These are phyloP conservation scores for Alviniconcha strummeri DNA, from an alignment of 2,888 invertebrate genomes.

Conservation along the genomic window DNA sequence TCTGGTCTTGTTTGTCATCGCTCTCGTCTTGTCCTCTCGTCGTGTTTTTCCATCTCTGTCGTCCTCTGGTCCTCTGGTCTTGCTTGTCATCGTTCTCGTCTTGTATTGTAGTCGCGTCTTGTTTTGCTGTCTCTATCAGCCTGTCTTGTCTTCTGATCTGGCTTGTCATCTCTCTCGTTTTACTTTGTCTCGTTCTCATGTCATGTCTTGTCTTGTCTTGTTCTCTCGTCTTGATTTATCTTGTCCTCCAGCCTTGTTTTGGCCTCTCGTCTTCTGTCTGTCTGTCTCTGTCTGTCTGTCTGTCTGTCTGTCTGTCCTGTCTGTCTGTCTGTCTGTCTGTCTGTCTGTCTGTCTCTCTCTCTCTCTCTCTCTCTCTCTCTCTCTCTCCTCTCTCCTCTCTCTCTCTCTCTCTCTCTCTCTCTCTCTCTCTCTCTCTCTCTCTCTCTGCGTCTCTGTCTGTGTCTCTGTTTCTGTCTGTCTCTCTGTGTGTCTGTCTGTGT, in stretches of 20 bases:
- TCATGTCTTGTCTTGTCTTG: no score
- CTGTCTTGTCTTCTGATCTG: no score
- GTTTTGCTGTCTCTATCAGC: background rate
- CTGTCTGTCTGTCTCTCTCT: background rate
- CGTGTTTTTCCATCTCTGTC: background rate
- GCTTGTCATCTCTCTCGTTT: no score
- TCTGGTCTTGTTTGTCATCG: no score
- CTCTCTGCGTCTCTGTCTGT: background rate
- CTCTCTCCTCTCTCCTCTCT: constrained; percentile 1
- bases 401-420: background rate
- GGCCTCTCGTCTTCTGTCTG: background rate
- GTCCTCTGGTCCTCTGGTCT: no score
- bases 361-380: background rate
- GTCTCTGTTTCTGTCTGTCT: background rate
- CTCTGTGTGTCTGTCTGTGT: background rate
- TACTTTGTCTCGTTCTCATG: no score
- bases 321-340: background rate
- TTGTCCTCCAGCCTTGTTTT: no score
- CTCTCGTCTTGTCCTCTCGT: no score
- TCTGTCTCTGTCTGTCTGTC: background rate
- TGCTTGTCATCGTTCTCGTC: no score
- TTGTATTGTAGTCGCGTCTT: background rate
- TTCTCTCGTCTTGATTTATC: no score
- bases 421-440: no score
- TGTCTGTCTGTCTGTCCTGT: background rate